Evolutionary conservation across 2,797 vertebrate genomes (phyloP), one percentile per base, ranked within the genome.

Genomic region (Acipenser ruthenus): DNA sequence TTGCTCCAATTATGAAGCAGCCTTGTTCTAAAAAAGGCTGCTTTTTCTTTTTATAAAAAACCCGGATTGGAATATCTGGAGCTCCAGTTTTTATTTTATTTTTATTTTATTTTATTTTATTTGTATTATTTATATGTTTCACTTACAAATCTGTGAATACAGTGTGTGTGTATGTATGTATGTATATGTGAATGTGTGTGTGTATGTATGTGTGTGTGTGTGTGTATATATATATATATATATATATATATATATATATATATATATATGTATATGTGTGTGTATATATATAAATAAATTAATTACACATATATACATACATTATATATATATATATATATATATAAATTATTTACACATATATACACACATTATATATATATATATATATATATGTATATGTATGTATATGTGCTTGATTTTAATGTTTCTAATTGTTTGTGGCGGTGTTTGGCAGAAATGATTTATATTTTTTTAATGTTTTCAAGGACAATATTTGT

Each of bases 241-340:
- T 18, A 18, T 18, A 18, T 18, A 18, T 18, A 18, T 18, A 18
- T 18, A 18, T 78, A 64, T 74, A 63, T 73, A 50, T 73, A 66
- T 72, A 67, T 59, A 15, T 71, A 55, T 63, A 49, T 68, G 8
- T 66, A 60, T 71, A 47, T 70, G 51, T 74, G 49, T 74, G 71
- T 9, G 15, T 65, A 56, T 52, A 6, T 7, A 8, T 52, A 8
- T 18, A 18, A 18, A 18, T 18, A 18, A n/a, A n/a, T n/a, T 18
- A 18, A 18, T 18, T 18, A 18, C 18, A 18, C 18, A 18, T 18
- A 18, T 18, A 18, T 18, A 18, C 11, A 58, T n/a, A n/a, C 10
- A 10, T 11, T 56, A 71, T 9, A 15, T 65, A 56, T 52, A 6
- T 7, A 8, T 52, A 8, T 18, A 18, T 18, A 2, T 18, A 18